Conservation (phyloP, 2,888 invertebrate genomes). For the Teleiodes luculella region DNA sequence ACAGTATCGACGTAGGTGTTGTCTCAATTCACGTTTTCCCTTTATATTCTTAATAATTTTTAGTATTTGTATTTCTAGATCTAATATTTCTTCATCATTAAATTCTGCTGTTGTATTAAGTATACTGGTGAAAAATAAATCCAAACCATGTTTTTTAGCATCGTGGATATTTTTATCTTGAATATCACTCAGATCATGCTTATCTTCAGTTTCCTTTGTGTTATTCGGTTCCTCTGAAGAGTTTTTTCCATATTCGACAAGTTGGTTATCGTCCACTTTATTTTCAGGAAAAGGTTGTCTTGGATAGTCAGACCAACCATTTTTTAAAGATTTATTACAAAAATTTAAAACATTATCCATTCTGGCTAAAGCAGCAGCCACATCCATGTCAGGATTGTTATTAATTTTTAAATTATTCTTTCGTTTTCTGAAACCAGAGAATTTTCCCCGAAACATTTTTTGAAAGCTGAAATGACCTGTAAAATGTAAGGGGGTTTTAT, state of each 20-base stretch:
- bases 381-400: background rate
- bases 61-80: constrained; percentile 11
- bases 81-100: constrained; percentile 11
- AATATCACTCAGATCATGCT: background rate
- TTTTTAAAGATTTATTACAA: background rate
- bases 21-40: constrained; percentile 9
- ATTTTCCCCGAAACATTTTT: background rate
- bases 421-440: background rate
- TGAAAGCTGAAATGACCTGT: background rate
- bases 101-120: constrained; percentile 3
- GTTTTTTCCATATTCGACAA: background rate
- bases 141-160: constrained; percentile 1
- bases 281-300: background rate
- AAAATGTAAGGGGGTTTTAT: background rate
- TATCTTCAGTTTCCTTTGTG: background rate
- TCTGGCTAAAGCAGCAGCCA: background rate
- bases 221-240: background rate
- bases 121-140: constrained; percentile 1
- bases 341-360: background rate
- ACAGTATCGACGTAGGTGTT: constrained; percentile 5
- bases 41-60: constrained; percentile 10
- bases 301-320: background rate
- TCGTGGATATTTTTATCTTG: background rate
- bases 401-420: background rate
- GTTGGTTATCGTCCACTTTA: background rate